phyloP scores from a whole-genome alignment of 2,113 vertebrate species.

The Vulpes lagopus region DNA sequence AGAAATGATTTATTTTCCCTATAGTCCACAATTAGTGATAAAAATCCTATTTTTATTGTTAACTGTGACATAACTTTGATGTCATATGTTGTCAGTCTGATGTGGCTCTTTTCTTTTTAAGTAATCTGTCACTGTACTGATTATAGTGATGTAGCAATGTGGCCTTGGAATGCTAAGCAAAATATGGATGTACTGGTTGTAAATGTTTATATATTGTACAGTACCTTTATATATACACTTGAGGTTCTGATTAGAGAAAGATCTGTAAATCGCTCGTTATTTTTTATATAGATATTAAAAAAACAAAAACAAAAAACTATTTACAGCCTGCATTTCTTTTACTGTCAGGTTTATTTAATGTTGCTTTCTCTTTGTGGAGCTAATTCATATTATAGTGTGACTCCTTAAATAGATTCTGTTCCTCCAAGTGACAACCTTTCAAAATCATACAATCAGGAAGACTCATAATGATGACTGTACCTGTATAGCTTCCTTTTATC shows the following conservation, averaged over 20 bases:
- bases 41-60: constrained; percentile 78
- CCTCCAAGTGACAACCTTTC: not conserved
- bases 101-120: constrained; percentile 81
- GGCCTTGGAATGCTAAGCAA: constrained; percentile 95
- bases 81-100: constrained; percentile 79
- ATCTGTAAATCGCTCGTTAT: constrained; percentile 99
- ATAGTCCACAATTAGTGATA: constrained; percentile 68
- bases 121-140: constrained; percentile 79
- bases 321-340: constrained; percentile 91
- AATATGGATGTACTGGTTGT: constrained; percentile 93
- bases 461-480: not conserved
- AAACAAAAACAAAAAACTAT: constrained; percentile 84
- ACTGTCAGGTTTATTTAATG: constrained; percentile 85
- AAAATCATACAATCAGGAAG: not conserved
- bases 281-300: constrained; percentile 98
- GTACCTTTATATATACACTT: constrained; percentile 96
- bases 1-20: constrained; percentile 74
- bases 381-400: not conserved
- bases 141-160: constrained; percentile 87
- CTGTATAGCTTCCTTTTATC: constrained; percentile 67
- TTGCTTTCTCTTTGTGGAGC: not conserved
- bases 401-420: not conserved
- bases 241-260: constrained; percentile 93
- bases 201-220: constrained; percentile 99
- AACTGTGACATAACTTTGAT: constrained; percentile 80